phyloP scores from a whole-genome alignment of 30 jellyfish, hydroid and myxozoan genomes.

The Aurelia coerulea region DNA sequence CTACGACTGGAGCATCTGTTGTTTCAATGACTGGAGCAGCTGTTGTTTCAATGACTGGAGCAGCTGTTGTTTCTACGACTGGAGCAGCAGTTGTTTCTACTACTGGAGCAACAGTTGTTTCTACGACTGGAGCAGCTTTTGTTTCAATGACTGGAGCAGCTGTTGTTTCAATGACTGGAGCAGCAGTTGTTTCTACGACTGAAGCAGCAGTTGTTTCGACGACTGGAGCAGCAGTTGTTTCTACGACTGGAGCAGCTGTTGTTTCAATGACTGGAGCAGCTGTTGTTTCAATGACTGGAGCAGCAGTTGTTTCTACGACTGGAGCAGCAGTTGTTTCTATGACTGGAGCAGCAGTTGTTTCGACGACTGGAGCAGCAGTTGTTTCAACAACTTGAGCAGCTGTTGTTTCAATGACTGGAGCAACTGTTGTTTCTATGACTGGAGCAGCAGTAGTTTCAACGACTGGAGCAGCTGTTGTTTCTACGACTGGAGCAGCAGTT shows the following conservation, averaged over 20 bases:
- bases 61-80: constrained; percentile 22
- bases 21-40: constrained; percentile 37
- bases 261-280: constrained; percentile 29
- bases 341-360: too few species aligned
- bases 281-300: constrained; percentile 2
- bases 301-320: neutral
- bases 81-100: constrained; percentile 17
- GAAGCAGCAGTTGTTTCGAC: constrained; percentile 44
- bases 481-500: too few species aligned
- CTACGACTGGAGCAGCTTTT: constrained; percentile 23
- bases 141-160: constrained; percentile 20
- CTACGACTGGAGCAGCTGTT: constrained; percentile 29
- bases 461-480: too few species aligned
- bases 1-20: constrained; percentile 44
- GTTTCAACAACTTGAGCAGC: too few species aligned
- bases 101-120: constrained; percentile 5
- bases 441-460: too few species aligned
- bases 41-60: constrained; percentile 8
- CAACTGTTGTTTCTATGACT: too few species aligned
- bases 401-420: too few species aligned
- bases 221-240: constrained; percentile 16
- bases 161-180: constrained; percentile 16
- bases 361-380: too few species aligned
- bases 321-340: too few species aligned
- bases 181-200: constrained; percentile 4